Percentiles rank a stretch among this genome's conserved stretches.
phyloP scores from a whole-genome alignment of 2,113 vertebrate species.

The Alouatta palliata region DNA sequence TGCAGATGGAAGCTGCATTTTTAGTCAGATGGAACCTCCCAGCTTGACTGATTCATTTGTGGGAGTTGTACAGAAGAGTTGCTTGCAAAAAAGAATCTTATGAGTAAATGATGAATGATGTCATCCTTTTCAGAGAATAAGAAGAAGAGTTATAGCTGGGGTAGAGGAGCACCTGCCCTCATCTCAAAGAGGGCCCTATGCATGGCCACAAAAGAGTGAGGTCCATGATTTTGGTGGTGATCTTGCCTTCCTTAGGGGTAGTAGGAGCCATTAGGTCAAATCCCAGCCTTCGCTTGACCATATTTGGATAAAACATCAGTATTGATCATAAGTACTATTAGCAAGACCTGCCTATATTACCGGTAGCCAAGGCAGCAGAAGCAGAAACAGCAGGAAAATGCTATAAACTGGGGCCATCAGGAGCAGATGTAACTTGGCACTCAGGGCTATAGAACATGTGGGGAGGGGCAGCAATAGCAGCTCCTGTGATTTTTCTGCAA shows the following conservation, averaged over 20 bases:
- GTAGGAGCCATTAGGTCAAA: background rate
- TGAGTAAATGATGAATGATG: background rate
- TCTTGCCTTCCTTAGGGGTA: background rate
- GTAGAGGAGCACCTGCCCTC: too few species aligned
- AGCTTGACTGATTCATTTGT: slow-evolving; percentile 13
- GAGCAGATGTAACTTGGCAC: too few species aligned
- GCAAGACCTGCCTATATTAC: background rate
- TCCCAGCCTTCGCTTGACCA: background rate
- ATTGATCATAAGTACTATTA: background rate
- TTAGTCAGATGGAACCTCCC: background rate
- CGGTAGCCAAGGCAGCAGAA: background rate
- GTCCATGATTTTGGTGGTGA: fast-evolving
- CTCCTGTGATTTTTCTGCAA: background rate
- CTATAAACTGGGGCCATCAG: fast-evolving
- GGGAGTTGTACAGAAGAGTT: background rate
- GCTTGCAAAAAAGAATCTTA: background rate
- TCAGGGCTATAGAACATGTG: background rate
- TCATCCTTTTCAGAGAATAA: background rate
- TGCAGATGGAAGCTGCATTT: background rate
- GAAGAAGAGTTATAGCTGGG: background rate
- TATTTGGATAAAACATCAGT: background rate
- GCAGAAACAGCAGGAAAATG: background rate
- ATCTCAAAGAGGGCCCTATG: background rate
- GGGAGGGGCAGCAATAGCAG: fast-evolving
- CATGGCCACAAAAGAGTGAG: background rate